Conservation (phyloP, 2,113 vertebrate species). For the Hippocampus mohnikei region DNA sequence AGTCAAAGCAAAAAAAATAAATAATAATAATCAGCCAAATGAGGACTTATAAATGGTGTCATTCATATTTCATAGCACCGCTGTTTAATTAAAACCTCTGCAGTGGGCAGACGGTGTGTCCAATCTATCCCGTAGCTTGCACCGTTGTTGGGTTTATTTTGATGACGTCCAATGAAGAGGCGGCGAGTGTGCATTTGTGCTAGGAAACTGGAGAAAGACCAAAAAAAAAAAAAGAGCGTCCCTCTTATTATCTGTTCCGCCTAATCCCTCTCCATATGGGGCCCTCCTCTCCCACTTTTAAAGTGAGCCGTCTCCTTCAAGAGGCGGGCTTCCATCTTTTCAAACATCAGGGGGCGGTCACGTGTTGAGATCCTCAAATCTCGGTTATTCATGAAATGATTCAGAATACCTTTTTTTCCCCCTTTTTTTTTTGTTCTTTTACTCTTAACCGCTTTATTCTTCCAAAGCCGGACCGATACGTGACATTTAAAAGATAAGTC, state of each 20-base stretch:
- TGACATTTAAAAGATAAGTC: slow-evolving; percentile 80
- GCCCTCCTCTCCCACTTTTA: slow-evolving; percentile 58
- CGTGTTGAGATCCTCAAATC: slow-evolving; percentile 72
- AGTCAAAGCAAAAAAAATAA: not conserved
- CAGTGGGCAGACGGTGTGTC: not conserved
- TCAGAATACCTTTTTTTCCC: slow-evolving; percentile 51
- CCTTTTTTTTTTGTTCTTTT: slow-evolving; percentile 23
- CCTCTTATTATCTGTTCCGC: slow-evolving; percentile 57
- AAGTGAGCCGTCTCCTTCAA: slow-evolving; percentile 61
- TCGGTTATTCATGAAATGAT: slow-evolving; percentile 73
- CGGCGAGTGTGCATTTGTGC: slow-evolving; percentile 14
- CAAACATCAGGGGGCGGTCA: slow-evolving; percentile 75
- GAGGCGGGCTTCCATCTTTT: slow-evolving; percentile 61
- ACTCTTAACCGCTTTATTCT: slow-evolving; percentile 63
- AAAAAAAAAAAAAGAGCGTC: slow-evolving; percentile 47
- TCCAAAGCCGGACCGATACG: slow-evolving; percentile 66
- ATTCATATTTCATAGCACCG: not conserved
- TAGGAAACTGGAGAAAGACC: not conserved
- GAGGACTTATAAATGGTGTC: too few relatives aligned
- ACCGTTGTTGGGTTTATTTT: not conserved
- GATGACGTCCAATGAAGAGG: not conserved
- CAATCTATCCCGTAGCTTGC: not conserved
- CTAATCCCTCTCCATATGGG: slow-evolving; percentile 47
- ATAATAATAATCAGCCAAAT: too few relatives aligned
- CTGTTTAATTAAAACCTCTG: not conserved